Evolutionary conservation across 2,888 invertebrate species (phyloP).

Genomic region (Biston stratarius): DNA sequence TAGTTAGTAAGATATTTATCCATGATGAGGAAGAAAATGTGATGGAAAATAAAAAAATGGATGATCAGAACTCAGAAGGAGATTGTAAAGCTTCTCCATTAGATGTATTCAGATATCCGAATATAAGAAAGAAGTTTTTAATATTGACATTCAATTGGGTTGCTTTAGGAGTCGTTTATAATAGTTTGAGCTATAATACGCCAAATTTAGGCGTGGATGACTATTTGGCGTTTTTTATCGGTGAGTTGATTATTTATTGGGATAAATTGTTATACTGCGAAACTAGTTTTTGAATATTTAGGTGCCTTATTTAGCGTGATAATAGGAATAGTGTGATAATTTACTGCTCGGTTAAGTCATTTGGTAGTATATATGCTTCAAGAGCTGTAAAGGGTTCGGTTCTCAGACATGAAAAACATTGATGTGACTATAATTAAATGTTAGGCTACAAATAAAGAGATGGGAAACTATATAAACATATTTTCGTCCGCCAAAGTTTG

Average conservation of each 20-base stretch:
- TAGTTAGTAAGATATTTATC: constrained; percentile 70
- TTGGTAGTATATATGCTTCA: no score
- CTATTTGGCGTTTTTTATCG: constrained; percentile 89
- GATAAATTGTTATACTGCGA: no score
- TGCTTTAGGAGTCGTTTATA: constrained; percentile 89
- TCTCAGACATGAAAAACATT: no score
- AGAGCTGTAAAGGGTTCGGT: no score
- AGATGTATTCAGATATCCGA: constrained; percentile 88
- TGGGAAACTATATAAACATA: no score
- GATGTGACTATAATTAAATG: no score
- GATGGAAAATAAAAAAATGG: constrained; percentile 72
- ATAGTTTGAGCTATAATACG: constrained; percentile 89
- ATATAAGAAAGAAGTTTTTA: constrained; percentile 89
- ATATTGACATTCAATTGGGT: constrained; percentile 89
- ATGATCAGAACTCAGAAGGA: constrained; percentile 77
- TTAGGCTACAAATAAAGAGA: no score
- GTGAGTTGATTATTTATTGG: constrained; percentile 62
- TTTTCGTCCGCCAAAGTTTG: no score
- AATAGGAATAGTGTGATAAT: no score
- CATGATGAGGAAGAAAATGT: constrained; percentile 65
- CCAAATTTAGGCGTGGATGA: constrained; percentile 89
- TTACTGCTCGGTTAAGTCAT: no score
- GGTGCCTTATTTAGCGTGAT: no score
- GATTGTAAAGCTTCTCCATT: constrained; percentile 86
- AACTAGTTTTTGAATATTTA: no score